Base-by-base conservation (phyloP, 1,140 invertebrate genomes). In the Muscidifurax raptorellus region DNA sequence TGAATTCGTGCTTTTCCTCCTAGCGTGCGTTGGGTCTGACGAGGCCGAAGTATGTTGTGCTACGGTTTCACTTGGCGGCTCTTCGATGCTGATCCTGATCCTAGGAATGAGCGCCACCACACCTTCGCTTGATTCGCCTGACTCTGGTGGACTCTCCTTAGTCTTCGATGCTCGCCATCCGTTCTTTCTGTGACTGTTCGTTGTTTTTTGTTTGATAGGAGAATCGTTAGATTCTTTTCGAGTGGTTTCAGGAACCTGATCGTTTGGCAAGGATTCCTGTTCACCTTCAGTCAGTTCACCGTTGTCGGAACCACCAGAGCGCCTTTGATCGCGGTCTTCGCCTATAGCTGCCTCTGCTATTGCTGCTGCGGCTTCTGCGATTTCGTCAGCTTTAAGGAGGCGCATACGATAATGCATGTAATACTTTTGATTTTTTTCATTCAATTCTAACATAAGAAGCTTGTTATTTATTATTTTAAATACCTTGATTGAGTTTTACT, bases 1-100 rank as follows among this genome's bases (percentile, higher is more conserved):
- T 15, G 32, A 40, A 32, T 32, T 40, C 15, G 71, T 40, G 9
- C 13, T 74, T 28, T 36, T 36, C n/a, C 4, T 30, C 40, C 32
- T 74, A 3, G 0, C 10, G 5, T 18, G 15, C 15, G 18, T n/a
- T 36, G 28, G 30, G 10, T 36, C 52, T n/a, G 52, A 22, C 22
- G 52, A 59, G 6, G 15, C 15, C 22, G 18, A 59, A n/a, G 1
- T 18, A 18, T 59, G 18, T n/a, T 18, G 18, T 2, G 18, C 15
- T 22, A 22, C 52, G n/a, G 6, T 7, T 22, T 10, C 67, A 18
- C 67, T 69, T 13, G 67, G 3, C 27, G 67, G 30, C 15, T 87
- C 87, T 3, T 82, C 85, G 15, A 87, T 71, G 67, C 90, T 91
- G 77, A 90, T 88, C 10, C 87, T 87, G 69, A 91, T 91, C 77